Percentiles rank a stretch among this genome's conserved stretches.
Evolutionary conservation across 2,888 invertebrate genomes (phyloP).

Genomic region (Escarpia spicata): DNA sequence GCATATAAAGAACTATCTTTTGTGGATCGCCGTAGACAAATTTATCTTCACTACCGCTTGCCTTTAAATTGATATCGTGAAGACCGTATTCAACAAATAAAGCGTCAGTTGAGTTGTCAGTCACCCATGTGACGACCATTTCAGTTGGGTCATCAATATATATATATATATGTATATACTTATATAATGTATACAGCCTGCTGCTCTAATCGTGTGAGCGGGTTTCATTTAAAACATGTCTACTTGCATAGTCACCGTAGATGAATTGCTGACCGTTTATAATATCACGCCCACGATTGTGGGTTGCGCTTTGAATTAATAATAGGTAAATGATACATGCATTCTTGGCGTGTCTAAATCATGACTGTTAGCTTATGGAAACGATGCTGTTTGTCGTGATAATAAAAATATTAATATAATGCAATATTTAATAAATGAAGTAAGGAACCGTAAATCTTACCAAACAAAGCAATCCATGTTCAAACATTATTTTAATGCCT

Average conservation of each 20-base stretch:
- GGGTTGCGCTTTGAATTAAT: neutral
- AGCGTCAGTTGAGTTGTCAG: conserved; percentile 46
- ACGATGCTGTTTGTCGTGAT: neutral
- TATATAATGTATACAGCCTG: neutral
- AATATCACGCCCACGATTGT: neutral
- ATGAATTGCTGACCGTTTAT: too few species aligned
- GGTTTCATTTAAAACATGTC: too few species aligned
- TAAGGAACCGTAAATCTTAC: neutral
- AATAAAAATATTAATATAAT: neutral
- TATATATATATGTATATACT: too few species aligned
- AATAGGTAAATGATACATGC: neutral
- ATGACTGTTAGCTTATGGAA: neutral
- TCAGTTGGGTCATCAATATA: conserved; percentile 40
- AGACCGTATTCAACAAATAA: conserved; percentile 49
- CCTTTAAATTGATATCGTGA: neutral
- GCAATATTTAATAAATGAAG: neutral
- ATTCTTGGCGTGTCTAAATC: neutral
- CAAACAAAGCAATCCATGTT: neutral
- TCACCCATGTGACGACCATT: conserved; percentile 60
- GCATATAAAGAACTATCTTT: conserved; percentile 53
- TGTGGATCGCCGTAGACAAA: conserved; percentile 57
- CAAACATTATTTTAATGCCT: neutral
- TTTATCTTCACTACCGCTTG: conserved; percentile 47
- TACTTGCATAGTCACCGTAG: neutral
- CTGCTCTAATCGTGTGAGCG: neutral